A percentile compares a stretch with the other conserved stretches of the same genome.
phyloP scores from a whole-genome alignment of 2,888 invertebrate genomes.

The Ellobium chinense region DNA sequence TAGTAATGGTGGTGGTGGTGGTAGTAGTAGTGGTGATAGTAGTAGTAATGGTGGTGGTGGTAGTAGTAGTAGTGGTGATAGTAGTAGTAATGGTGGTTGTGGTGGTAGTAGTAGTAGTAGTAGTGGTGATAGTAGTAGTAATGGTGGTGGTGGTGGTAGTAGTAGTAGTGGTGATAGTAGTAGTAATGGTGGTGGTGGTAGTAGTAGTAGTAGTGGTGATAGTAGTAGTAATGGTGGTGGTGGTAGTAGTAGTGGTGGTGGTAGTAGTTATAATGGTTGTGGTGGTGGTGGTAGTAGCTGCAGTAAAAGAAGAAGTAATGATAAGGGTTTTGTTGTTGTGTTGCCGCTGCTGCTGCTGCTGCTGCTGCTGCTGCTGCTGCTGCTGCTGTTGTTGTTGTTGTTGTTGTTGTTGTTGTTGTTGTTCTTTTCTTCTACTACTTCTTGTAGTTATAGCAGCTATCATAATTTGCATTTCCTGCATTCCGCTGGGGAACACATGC shows the following conservation, averaged over 20 bases:
- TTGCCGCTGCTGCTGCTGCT: too few species aligned
- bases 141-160: conserved; percentile 21
- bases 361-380: too few species aligned
- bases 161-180: conserved; percentile 3
- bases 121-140: conserved; percentile 15
- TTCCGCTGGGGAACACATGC: too few species aligned
- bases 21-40: conserved; percentile 3
- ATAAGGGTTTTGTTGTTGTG: too few species aligned
- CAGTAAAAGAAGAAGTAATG: not conserved
- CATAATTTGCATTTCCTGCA: too few species aligned
- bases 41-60: not conserved
- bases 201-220: conserved; percentile 11
- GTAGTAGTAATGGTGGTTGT: not conserved
- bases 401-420: too few species aligned
- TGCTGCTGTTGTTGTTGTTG: too few species aligned
- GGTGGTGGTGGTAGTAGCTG: not conserved
- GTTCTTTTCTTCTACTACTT: too few species aligned
- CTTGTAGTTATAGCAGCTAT: too few species aligned
- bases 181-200: conserved; percentile 20
- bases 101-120: not conserved
- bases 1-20: conserved; percentile 17
- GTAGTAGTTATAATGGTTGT: conserved; percentile 1
- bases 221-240: conserved; percentile 17
- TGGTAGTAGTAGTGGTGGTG: conserved; percentile 18
- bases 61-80: not conserved